These are phyloP conservation scores for Camelus bactrianus DNA, from an alignment of 2,113 vertebrate species.

Conservation along the genomic window DNA sequence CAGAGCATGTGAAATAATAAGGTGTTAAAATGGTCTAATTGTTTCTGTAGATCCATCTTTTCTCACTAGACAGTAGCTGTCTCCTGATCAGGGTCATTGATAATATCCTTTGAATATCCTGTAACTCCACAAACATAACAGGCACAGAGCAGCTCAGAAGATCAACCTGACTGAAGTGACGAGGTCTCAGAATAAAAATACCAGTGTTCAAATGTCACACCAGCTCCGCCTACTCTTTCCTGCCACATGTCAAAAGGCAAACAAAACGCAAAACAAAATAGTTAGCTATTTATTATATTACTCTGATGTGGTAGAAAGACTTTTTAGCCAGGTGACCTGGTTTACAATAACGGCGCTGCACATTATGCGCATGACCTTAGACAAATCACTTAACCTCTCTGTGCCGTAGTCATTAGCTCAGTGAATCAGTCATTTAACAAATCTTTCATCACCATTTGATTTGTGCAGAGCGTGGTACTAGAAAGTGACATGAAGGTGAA, in stretches of 20 bases:
- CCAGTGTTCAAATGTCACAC: not conserved
- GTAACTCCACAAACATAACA: not conserved
- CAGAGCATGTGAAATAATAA: not conserved
- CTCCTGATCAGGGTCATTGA: not conserved
- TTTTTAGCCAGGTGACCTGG: not conserved
- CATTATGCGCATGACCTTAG: not conserved
- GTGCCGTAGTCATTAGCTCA: not conserved
- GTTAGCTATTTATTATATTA: not conserved
- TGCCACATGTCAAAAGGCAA: not conserved
- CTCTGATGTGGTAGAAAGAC: not conserved
- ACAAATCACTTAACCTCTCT: not conserved
- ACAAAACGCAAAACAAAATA: not conserved
- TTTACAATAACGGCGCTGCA: not conserved
- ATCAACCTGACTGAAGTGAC: not conserved
- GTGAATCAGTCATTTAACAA: not conserved
- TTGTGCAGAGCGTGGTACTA: not conserved
- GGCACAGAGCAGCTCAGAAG: not conserved
- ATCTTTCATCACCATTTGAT: conserved; percentile 34
- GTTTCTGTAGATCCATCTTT: not conserved
- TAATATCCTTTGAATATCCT: not conserved
- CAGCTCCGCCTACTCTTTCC: not conserved
- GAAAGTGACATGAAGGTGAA: not conserved
- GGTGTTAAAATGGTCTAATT: not conserved
- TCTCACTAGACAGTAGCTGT: not conserved
- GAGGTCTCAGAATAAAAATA: not conserved